phyloP scores from a whole-genome alignment of 2,888 invertebrate genomes.

The Hymenopus coronatus region DNA sequence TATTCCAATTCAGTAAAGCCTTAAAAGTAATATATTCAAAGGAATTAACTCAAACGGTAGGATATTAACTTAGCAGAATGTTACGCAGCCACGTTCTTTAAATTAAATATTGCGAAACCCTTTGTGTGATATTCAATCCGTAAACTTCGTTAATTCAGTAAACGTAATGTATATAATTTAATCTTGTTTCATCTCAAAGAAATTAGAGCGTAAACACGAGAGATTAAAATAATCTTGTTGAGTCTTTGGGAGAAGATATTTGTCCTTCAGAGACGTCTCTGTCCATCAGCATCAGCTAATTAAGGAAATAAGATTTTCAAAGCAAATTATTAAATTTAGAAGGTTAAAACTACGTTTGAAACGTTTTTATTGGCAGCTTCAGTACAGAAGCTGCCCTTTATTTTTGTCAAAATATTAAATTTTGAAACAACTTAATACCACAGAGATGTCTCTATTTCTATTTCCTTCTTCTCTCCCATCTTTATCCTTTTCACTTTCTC shows the following conservation, averaged over 20 bases:
- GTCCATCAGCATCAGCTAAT: background rate
- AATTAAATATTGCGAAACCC: background rate
- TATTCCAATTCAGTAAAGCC: background rate
- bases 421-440: no score
- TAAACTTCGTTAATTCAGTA: background rate
- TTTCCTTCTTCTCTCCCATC: no score
- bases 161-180: background rate
- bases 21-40: background rate
- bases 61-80: background rate
- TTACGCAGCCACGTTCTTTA: background rate
- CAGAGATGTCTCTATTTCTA: no score
- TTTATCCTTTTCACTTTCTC: no score
- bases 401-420: no score
- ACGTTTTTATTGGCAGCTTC: no score
- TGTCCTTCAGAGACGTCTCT: background rate
- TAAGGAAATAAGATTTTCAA: background rate
- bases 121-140: background rate
- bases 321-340: background rate
- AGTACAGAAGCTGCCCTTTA: no score
- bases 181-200: background rate
- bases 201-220: background rate
- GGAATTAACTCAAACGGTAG: background rate
- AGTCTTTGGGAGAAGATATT: background rate
- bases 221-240: background rate
- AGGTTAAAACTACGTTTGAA: background rate